Evolutionary conservation across 2,888 invertebrate species (phyloP).

Genomic region (Pollenia angustigena): DNA sequence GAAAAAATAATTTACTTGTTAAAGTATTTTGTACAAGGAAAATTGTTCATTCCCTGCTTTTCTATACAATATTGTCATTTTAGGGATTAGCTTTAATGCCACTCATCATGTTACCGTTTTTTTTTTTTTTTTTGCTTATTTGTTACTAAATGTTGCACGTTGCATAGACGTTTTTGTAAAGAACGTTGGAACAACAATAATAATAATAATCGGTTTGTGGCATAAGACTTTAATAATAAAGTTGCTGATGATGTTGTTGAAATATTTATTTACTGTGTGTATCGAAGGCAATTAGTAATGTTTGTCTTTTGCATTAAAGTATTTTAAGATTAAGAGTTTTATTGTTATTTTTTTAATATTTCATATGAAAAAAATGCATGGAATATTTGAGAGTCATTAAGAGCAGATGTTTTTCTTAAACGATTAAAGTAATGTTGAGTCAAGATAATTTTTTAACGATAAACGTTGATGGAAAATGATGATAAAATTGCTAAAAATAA

Average conservation of each 20-base stretch:
- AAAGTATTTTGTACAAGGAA: neutral
- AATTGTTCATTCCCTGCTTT: neutral
- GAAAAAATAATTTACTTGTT: neutral
- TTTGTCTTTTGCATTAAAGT: constrained; percentile 46
- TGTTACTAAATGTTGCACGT: constrained; percentile 48
- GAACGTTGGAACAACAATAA: constrained; percentile 16
- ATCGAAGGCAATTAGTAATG: constrained; percentile 44
- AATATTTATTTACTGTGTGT: neutral
- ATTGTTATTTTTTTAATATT: neutral
- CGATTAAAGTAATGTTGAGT: neutral
- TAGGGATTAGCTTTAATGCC: constrained; percentile 68
- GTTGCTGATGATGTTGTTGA: neutral
- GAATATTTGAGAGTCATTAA: constrained; percentile 45
- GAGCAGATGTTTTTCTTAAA: constrained; percentile 38
- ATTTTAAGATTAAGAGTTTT: neutral
- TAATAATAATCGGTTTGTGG: constrained; percentile 33
- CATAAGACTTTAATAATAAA: constrained; percentile 13
- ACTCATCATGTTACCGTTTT: constrained; percentile 57
- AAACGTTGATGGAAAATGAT: neutral
- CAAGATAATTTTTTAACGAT: neutral
- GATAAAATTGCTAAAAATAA: neutral
- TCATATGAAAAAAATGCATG: neutral
- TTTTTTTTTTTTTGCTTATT: neutral
- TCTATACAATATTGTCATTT: constrained; percentile 63
- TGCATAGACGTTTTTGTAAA: constrained; percentile 34